Base-by-base conservation (phyloP, 2,113 vertebrate genomes). In the Misgurnus mizolepis region DNA sequence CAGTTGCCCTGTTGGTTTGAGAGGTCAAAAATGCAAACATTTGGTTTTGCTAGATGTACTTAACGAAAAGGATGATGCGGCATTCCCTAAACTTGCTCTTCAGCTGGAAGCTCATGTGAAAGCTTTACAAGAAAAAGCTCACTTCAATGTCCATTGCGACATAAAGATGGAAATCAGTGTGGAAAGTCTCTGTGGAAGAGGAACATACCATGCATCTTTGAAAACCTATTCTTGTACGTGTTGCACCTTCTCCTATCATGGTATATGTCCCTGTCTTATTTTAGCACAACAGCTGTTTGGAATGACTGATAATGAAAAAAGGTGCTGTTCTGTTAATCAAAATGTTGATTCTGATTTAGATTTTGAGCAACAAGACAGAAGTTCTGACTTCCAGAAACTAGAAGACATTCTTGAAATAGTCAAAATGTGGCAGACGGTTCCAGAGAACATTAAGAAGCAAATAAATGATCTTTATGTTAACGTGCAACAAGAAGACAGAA, bases 1-100 rank as follows among this genome's bases (percentile, higher is more conserved):
- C 40, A 67, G 65, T 67, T 67, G 40, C 65, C 40, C 65, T 45
- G 15, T 67, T n/a, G 65, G 65, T 67, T 17, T 67, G 40, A 67
- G 9, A 45, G 65, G 65, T 67, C 15, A 43, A 43, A 40, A n/a
- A 67, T 67, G 65, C 40, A 67, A 67, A 67, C 65, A 67, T 67
- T 67, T 67, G 17, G 65, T 43, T 40, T 18, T 41, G 64, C 64
- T 66, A n/a, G 40, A 66, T 66, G 6, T 43, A 9, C 6, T 66
- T 3, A 43, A 66, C 17, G 40, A 66, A 4, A 66, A 66, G 64
- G 40, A 66, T 66, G 1, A 43, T 66, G 64, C 41, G 15, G 14
- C 39, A 10, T 66, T 66, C 64, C 39, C 15, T 66, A 15, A 43
- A 43, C 39, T 66, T 43, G 39, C 40, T 66, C 15, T 43, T 66